A percentile compares a stretch with the other conserved stretches of the same genome.
These are phyloP conservation scores for Botia almorhae DNA, from an alignment of 2,797 vertebrate species.

Conservation along the genomic window DNA sequence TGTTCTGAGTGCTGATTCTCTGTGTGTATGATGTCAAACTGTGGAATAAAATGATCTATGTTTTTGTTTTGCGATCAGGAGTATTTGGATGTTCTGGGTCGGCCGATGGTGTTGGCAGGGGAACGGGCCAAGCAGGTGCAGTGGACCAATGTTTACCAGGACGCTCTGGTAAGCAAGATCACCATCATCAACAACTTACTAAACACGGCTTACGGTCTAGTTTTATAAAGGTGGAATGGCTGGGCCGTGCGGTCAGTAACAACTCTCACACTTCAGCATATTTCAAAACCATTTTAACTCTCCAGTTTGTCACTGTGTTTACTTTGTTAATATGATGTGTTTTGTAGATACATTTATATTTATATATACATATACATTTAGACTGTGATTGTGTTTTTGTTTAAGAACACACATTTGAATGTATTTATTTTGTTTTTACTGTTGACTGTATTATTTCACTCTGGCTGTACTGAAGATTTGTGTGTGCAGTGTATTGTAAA, in stretches of 20 bases:
- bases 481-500: slow-evolving; percentile 1
- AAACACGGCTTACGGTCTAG: not conserved
- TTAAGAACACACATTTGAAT: slow-evolving; percentile 10
- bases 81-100: slow-evolving; percentile 95
- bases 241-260: not conserved
- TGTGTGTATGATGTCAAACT: not conserved
- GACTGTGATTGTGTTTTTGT: slow-evolving; percentile 19
- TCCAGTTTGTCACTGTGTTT: too few species aligned
- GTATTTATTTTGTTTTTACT: not conserved
- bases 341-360: too few species aligned
- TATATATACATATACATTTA: too few species aligned
- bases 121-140: slow-evolving; percentile 93
- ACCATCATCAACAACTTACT: not conserved
- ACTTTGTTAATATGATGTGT: too few species aligned
- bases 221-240: not conserved
- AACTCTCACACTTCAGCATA: too few species aligned
- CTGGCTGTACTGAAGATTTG: slow-evolving; percentile 4
- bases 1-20: not conserved
- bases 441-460: slow-evolving; percentile 17
- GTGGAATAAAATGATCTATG: not conserved
- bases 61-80: slow-evolving; percentile 78
- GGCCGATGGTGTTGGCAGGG: slow-evolving; percentile 96
- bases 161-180: slow-evolving; percentile 87
- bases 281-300: too few species aligned
- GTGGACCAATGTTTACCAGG: slow-evolving; percentile 99